Evolutionary conservation across 1,140 invertebrate genomes (phyloP).

Genomic region (Drosophila erecta): DNA sequence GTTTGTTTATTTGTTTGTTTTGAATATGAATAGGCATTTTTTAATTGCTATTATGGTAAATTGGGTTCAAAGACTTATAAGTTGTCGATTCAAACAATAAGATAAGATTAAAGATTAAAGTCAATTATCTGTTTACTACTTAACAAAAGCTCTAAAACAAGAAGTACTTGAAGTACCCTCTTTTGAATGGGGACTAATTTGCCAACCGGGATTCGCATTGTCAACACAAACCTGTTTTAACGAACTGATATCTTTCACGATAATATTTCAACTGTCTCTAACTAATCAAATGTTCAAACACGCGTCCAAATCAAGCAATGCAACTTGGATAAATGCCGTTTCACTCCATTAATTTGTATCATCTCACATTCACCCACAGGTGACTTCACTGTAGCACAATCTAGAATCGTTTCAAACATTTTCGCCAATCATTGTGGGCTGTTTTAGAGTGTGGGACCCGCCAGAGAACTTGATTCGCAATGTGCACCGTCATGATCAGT

Average conservation of each 20-base stretch:
- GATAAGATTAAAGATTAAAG: conserved; percentile 11
- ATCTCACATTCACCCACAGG: neutral
- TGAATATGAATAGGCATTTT: neutral
- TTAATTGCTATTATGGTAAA: neutral
- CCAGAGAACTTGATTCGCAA: conserved; percentile 45
- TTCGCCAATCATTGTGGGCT: conserved; percentile 56
- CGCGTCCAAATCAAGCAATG: neutral
- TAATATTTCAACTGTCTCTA: conserved; percentile 1
- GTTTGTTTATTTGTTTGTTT: too few species aligned
- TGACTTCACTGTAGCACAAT: conserved; percentile 39
- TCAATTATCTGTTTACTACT: neutral
- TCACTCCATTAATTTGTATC: neutral
- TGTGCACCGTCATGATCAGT: conserved; percentile 53
- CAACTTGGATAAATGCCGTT: neutral
- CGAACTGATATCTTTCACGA: conserved; percentile 9
- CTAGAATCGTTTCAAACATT: conserved; percentile 46
- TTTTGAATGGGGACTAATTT: neutral
- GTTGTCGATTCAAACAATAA: neutral
- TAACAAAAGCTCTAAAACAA: neutral
- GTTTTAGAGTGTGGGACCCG: conserved; percentile 38
- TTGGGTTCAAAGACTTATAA: neutral
- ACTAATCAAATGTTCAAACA: conserved; percentile 1
- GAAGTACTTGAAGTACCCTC: neutral
- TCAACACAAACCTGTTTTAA: conserved; percentile 30
- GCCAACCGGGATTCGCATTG: conserved; percentile 17